Base-by-base conservation (phyloP, 2,113 vertebrate genomes). In the Microcebus tavaratra region DNA sequence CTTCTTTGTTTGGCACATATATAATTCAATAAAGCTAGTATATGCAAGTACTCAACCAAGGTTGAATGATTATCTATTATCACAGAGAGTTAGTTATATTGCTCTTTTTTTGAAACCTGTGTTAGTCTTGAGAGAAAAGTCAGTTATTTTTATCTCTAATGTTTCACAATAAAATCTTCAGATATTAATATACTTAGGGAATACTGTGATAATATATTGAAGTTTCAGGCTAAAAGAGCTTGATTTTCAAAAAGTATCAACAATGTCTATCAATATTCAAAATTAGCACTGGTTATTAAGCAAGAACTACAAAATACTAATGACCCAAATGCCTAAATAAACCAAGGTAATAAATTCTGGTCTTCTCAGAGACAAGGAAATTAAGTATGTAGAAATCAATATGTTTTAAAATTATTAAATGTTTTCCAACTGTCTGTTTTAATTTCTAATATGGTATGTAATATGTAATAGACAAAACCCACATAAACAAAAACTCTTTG, bases 341-440 rank as follows among this genome's bases (percentile, higher is more conserved):
- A 88, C 8, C 36, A 84, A 94, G 39, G 27, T 59, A 79, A 81
- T 80, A 61, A 78, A 92, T 85, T 84, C 50, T 86, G 42, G 57
- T 53, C 36, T 92, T 96, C 39, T 96, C 65, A 76, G 57, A 94
- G 67, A 84, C 72, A 85, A 80, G 42, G 18, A 84, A 88, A 88
- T 93, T 67, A 68, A 89, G 48, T 59, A 73, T 61, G 42, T 39
- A 14, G 27, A 91, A 83, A 73, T 59, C 17, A 75, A 65, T 36
- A 50, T 63, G 73, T 80, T 80, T 94, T 20, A 82, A 92, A 92
- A 92, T 48, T 86, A 75, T 75, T 94, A 67, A n/a, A 88, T 76
- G 14, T 25, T 68, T 94, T 93, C 78, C 67, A 92, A 72, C 75
- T 36, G 81, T 90, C n/a, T 78, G 34, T 94, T 94, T 95, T 88